These are phyloP conservation scores for Stegostoma tigrinum DNA, from an alignment of 2,113 vertebrate genomes.

Conservation along the genomic window DNA sequence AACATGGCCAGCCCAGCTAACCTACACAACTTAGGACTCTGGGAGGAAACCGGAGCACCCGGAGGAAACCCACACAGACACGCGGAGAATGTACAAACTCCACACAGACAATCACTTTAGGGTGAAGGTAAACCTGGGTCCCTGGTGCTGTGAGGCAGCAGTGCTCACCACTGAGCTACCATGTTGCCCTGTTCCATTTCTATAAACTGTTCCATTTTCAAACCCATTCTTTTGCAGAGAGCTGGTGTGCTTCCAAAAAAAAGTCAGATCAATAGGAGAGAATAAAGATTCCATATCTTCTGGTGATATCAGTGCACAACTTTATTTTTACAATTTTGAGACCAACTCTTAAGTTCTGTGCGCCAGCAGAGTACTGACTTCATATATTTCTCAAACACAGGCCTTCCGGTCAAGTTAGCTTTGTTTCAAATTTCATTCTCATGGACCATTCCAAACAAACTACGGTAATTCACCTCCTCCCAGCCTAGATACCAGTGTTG, in stretches of 20 bases:
- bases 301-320: background rate
- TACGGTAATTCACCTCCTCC: background rate
- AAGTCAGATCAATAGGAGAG: background rate
- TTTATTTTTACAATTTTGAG: background rate
- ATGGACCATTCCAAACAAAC: background rate
- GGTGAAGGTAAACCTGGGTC: too few relatives aligned
- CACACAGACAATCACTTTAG: too few relatives aligned
- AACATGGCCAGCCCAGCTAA: too few relatives aligned
- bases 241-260: background rate
- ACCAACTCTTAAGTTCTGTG: background rate
- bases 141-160: too few relatives aligned
- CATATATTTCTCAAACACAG: background rate
- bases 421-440: background rate
- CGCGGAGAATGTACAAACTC: too few relatives aligned
- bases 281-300: slow-evolving; percentile 1
- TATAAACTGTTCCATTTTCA: background rate
- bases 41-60: too few relatives aligned
- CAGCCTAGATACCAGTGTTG: background rate
- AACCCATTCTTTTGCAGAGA: background rate
- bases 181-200: too few relatives aligned
- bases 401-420: background rate
- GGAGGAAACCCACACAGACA: too few relatives aligned
- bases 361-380: background rate
- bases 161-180: too few relatives aligned
- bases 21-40: too few relatives aligned